These are phyloP conservation scores for Tholera decimalis DNA, from an alignment of 2,888 invertebrate genomes.

Conservation along the genomic window DNA sequence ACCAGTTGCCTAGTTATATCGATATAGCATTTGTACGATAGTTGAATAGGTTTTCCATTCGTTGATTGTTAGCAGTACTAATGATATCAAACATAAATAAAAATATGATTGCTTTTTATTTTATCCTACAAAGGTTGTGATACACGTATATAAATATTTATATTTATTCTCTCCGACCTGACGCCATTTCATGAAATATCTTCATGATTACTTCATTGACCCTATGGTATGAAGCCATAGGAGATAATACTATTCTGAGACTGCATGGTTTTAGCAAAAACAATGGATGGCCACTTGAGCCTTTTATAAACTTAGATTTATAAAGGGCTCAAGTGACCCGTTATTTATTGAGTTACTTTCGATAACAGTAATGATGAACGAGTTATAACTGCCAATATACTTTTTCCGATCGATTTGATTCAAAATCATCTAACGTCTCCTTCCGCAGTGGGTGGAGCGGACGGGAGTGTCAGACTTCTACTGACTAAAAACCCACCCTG, in stretches of 20 bases:
- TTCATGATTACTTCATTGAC: constrained; percentile 3
- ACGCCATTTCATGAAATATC: constrained; percentile 10
- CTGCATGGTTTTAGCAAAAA: neutral
- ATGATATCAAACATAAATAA: constrained; percentile 15
- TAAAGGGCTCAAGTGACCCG: neutral
- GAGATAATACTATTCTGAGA: constrained; percentile 21
- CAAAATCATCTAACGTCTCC: too few relatives aligned
- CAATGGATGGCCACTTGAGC: neutral
- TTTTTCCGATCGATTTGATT: too few relatives aligned
- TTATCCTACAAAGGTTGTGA: neutral
- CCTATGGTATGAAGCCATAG: neutral
- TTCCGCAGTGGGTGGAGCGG: too few relatives aligned
- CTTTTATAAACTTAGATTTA: too few relatives aligned
- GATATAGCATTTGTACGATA: too few relatives aligned
- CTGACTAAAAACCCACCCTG: too few relatives aligned
- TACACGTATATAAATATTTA: constrained; percentile 4
- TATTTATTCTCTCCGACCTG: neutral
- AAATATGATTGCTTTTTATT: constrained; percentile 13
- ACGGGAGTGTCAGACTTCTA: too few relatives aligned
- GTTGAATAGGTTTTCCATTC: too few relatives aligned
- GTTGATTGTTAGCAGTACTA: constrained; percentile 11
- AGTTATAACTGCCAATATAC: neutral
- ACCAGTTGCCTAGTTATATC: too few relatives aligned
- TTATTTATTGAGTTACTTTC: neutral
- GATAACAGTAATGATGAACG: neutral